Conservation (phyloP, 2,113 vertebrate genomes). For the Platichthys flesus region DNA sequence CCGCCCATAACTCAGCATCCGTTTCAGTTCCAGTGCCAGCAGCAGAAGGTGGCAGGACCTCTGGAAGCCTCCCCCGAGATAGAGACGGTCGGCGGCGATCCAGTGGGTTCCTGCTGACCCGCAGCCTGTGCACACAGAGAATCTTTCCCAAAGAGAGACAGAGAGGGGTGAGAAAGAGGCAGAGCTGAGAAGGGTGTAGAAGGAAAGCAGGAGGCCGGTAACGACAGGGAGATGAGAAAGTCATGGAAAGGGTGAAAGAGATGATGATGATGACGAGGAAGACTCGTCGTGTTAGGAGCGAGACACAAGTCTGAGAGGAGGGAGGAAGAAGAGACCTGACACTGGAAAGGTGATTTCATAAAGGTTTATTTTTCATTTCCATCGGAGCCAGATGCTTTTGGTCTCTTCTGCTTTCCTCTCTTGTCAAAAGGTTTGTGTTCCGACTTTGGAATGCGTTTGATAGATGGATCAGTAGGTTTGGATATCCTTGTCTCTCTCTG, state of each 20-base stretch:
- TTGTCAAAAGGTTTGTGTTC: not conserved
- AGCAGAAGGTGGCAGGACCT: constrained; percentile 60
- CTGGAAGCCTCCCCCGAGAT: constrained; percentile 83
- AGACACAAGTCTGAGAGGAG: constrained; percentile 68
- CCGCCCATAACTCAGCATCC: constrained; percentile 58
- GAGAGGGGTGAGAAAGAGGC: not conserved
- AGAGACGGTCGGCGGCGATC: constrained; percentile 71
- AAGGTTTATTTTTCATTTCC: constrained; percentile 10
- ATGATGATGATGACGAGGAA: constrained; percentile 47
- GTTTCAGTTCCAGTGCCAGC: constrained; percentile 62
- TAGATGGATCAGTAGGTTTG: constrained; percentile 12
- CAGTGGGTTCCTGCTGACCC: constrained; percentile 82
- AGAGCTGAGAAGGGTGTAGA: constrained; percentile 13
- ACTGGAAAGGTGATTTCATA: not conserved
- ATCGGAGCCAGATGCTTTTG: constrained; percentile 11
- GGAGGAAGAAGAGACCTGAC: constrained; percentile 5
- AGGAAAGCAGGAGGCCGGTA: constrained; percentile 4
- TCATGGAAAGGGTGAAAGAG: constrained; percentile 40
- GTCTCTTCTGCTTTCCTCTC: constrained; percentile 31
- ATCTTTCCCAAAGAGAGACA: constrained; percentile 60
- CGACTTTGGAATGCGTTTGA: not conserved
- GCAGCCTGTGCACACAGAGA: constrained; percentile 75
- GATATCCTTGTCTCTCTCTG: constrained; percentile 59
- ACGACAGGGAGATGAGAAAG: constrained; percentile 37
- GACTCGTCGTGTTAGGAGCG: constrained; percentile 54